phyloP scores from a whole-genome alignment of 1,140 invertebrate genomes.

The Drosophila dunni region DNA sequence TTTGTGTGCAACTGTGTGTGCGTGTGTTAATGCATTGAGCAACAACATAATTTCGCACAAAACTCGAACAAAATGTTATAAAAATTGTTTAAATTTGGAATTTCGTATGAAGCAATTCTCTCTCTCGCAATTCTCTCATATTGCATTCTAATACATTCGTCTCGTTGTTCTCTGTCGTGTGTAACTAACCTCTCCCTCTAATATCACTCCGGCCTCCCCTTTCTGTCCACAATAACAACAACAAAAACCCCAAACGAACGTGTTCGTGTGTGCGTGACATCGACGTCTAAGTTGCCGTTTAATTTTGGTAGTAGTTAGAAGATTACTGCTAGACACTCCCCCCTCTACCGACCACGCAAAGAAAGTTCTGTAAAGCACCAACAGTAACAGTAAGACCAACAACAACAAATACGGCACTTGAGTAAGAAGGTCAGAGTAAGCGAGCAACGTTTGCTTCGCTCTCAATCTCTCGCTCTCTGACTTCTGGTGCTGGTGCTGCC shows the following conservation, averaged over 20 bases:
- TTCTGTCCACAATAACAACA: not conserved
- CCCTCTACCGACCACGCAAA: slow-evolving; percentile 24
- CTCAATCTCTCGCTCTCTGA: slow-evolving; percentile 3
- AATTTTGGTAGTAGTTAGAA: slow-evolving; percentile 25
- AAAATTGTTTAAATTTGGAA: slow-evolving; percentile 3
- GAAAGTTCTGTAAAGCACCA: slow-evolving; percentile 39
- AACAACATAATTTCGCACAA: slow-evolving; percentile 13
- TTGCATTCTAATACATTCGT: slow-evolving; percentile 23
- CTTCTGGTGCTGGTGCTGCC: not conserved
- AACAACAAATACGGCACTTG: slow-evolving; percentile 15
- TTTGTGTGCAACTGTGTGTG: slow-evolving; percentile 10
- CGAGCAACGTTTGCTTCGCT: slow-evolving; percentile 5
- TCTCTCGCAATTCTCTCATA: slow-evolving; percentile 3
- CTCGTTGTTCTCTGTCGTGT: slow-evolving; percentile 13
- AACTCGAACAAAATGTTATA: slow-evolving; percentile 12
- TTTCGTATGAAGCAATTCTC: not conserved
- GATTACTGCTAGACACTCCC: slow-evolving; percentile 6
- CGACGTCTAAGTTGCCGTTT: slow-evolving; percentile 23
- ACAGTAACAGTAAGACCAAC: slow-evolving; percentile 11
- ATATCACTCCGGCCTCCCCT: not conserved
- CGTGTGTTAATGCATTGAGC: slow-evolving; percentile 17
- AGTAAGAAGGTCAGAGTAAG: slow-evolving; percentile 66
- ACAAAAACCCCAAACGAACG: not conserved
- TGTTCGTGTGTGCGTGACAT: slow-evolving; percentile 28
- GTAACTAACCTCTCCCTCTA: slow-evolving; percentile 12